Base-by-base conservation (phyloP, 2,888 invertebrate genomes). In the Keiferia lycopersicella region DNA sequence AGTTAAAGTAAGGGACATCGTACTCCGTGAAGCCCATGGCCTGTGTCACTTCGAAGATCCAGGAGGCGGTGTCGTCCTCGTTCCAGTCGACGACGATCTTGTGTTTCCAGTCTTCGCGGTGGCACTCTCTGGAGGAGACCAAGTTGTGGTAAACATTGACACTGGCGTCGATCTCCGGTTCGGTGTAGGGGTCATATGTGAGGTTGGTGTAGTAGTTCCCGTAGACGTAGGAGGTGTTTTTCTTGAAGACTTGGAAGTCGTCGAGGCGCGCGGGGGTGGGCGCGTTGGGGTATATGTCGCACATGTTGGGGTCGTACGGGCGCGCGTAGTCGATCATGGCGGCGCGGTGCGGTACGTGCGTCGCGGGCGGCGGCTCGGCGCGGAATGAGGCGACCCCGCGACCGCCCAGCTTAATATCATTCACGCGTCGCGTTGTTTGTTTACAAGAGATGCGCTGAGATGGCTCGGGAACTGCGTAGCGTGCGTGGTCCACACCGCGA, bases 11-110 rank as follows among this genome's bases (percentile, higher is more conserved):
- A 2, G 91, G 87, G 26, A 92, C 78, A 60, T 91, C 87, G 65
- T 82, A 84, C 69, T 90, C 88, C 71, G 82, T 82, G 73, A 81
- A 81, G 45, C 88, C 87, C 73, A 84, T 74, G 66, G 77, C 72
- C 66, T 83, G 81, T 7, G 84, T 81, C 45, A 87, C 84, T 66
- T 91, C 88, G 63, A 88, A 77, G 64, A 92, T 75, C 94, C 94
- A 94, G 67, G 92, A 88, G 64, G 92, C 84, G 50, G 93, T 92
- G 75, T 94, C 94, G 14, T 91, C 91, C 64, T 91, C 90, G 68
- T 79, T 91, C 94, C 94, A 94, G 16, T 91, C 86, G 67, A 80
- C 78, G 41, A 93, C 83, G 56, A 87, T 83, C 73, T 93, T 94
- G 73, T 83, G 84, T 66, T 86, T 87, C 93, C 93, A 94, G 53